These are phyloP conservation scores for Yoshiicerus persimilis DNA, from an alignment of 1,140 invertebrate genomes.

Conservation along the genomic window DNA sequence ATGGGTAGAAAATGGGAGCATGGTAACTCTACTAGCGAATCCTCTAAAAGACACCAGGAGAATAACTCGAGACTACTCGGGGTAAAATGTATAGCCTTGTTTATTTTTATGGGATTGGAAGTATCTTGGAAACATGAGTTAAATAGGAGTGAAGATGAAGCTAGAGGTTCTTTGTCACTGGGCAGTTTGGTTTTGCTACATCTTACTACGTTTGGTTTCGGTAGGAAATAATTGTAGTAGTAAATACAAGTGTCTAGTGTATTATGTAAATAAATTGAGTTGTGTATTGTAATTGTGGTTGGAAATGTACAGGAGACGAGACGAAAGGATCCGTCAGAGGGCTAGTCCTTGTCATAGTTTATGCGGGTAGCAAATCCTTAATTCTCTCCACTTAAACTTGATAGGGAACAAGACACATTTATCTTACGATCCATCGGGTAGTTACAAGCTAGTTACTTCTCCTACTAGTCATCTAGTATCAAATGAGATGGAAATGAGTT, in stretches of 20 bases:
- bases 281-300: background rate
- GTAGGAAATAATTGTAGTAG: background rate
- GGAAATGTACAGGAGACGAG: background rate
- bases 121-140: background rate
- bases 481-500: background rate
- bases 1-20: too few species aligned
- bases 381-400: background rate
- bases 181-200: background rate
- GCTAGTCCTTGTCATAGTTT: background rate
- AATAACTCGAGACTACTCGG: background rate
- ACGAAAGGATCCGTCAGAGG: background rate
- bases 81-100: background rate
- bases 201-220: background rate
- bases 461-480: background rate
- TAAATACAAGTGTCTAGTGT: too few species aligned
- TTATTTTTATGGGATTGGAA: background rate
- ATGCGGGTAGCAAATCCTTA: constrained; percentile 2
- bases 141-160: background rate
- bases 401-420: background rate
- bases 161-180: too few species aligned
- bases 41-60: background rate
- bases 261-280: background rate
- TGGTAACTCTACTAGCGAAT: background rate
- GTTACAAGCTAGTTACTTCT: background rate
- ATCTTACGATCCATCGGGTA: background rate